Percentiles rank a stretch among this genome's conserved stretches.
Conservation (phyloP, 1,140 invertebrate genomes). For the Papilio dardanus region DNA sequence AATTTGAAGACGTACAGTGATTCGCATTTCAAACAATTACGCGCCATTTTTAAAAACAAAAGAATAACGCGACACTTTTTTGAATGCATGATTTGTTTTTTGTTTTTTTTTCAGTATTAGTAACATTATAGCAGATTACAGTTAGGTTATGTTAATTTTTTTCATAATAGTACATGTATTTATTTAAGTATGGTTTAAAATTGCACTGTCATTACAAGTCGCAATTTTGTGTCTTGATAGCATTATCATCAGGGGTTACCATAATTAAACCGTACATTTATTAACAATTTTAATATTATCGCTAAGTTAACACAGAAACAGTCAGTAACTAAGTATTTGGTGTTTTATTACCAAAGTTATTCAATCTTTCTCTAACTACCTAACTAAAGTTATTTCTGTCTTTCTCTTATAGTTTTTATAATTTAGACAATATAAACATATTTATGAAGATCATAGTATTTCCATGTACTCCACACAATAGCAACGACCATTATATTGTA, state of each 20-base stretch:
- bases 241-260: neutral
- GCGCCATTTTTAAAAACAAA: neutral
- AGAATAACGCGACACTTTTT: neutral
- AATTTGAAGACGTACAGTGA: neutral
- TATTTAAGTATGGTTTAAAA: neutral
- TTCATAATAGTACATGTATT: neutral
- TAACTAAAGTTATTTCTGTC: too few relatives aligned
- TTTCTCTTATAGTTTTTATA: too few relatives aligned
- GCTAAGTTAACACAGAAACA: too few relatives aligned
- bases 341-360: too few relatives aligned
- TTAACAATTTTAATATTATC: too few relatives aligned
- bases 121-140: neutral
- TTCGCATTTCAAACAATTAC: neutral
- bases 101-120: neutral
- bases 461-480: neutral
- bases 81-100: neutral
- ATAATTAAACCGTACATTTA: neutral
- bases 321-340: too few relatives aligned
- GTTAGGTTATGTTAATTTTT: neutral
- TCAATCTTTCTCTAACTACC: too few relatives aligned
- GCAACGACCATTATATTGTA: neutral
- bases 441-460: too few relatives aligned
- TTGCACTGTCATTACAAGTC: neutral
- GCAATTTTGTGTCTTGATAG: neutral
- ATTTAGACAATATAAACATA: too few relatives aligned